These are phyloP conservation scores for Blennius ocellaris DNA, from an alignment of 2,113 vertebrate genomes.

Conservation along the genomic window DNA sequence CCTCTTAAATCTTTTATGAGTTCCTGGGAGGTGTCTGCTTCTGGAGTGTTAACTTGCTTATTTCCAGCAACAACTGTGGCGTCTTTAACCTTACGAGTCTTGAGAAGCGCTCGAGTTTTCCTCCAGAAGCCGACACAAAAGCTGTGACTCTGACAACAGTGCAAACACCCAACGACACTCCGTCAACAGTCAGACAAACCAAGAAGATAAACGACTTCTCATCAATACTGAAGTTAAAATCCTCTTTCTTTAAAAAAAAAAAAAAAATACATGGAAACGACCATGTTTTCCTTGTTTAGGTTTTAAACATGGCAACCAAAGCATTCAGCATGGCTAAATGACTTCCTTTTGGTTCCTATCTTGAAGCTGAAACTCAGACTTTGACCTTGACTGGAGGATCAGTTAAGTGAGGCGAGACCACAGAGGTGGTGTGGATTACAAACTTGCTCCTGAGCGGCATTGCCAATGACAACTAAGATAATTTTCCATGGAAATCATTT, in stretches of 20 bases:
- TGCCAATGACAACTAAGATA: not conserved
- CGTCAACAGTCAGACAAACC: slow-evolving; percentile 27
- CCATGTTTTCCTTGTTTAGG: too few species aligned
- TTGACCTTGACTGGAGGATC: slow-evolving; percentile 36
- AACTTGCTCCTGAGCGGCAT: not conserved
- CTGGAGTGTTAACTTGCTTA: slow-evolving; percentile 70
- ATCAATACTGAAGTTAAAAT: slow-evolving; percentile 7
- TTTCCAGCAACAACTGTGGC: slow-evolving; percentile 66
- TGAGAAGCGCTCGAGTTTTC: slow-evolving; percentile 68
- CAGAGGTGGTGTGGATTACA: slow-evolving; percentile 8
- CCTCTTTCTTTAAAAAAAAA: not conserved
- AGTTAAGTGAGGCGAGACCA: slow-evolving; percentile 5
- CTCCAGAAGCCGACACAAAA: slow-evolving; percentile 49
- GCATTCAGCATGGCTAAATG: too few species aligned
- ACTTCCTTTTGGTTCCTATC: not conserved
- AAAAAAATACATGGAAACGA: too few species aligned
- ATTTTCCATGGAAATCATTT: slow-evolving; percentile 2
- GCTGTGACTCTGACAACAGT: slow-evolving; percentile 52
- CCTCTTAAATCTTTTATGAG: slow-evolving; percentile 81
- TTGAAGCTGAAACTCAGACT: slow-evolving; percentile 27
- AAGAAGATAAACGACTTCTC: slow-evolving; percentile 26
- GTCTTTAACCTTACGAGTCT: slow-evolving; percentile 75
- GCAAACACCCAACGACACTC: slow-evolving; percentile 22
- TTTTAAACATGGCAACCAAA: too few species aligned
- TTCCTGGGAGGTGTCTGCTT: slow-evolving; percentile 68